Percentiles rank a stretch among this genome's conserved stretches.
These are phyloP conservation scores for Drosophila suboccidentalis DNA, from an alignment of 2,888 invertebrate species.

Conservation along the genomic window DNA sequence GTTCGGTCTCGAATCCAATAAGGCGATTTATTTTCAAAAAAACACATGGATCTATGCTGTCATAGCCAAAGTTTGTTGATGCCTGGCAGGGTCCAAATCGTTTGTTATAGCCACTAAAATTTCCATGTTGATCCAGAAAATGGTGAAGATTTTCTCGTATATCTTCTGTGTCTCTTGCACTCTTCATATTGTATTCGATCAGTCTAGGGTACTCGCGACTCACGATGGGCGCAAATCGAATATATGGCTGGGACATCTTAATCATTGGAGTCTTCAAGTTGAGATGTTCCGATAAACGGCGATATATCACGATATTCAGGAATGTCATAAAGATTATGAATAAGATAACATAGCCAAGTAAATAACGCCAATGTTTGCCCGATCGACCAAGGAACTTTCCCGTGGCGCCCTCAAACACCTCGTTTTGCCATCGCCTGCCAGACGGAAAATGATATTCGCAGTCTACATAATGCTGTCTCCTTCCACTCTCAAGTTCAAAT, in stretches of 20 bases:
- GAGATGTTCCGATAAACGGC: constrained; percentile 19
- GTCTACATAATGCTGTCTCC: constrained; percentile 38
- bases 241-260: constrained; percentile 39
- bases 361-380: constrained; percentile 23
- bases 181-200: constrained; percentile 39
- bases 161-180: background rate
- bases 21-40: constrained; percentile 65
- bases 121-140: constrained; percentile 35
- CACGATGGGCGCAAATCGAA: constrained; percentile 41
- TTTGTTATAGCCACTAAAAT: rapidly evolving
- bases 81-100: constrained; percentile 54
- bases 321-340: constrained; percentile 4
- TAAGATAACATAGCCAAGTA: background rate
- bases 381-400: constrained; percentile 8
- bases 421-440: background rate
- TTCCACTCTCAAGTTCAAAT: constrained; percentile 17
- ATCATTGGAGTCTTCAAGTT: constrained; percentile 3
- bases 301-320: constrained; percentile 19
- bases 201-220: background rate
- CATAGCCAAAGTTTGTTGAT: constrained; percentile 43
- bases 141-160: background rate
- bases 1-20: constrained; percentile 49
- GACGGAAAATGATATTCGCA: constrained; percentile 62
- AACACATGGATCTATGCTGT: constrained; percentile 49
- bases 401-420: constrained; percentile 11